Base-by-base conservation (phyloP, 64 coral and sea anemone genomes). In the Acropora tenuis region DNA sequence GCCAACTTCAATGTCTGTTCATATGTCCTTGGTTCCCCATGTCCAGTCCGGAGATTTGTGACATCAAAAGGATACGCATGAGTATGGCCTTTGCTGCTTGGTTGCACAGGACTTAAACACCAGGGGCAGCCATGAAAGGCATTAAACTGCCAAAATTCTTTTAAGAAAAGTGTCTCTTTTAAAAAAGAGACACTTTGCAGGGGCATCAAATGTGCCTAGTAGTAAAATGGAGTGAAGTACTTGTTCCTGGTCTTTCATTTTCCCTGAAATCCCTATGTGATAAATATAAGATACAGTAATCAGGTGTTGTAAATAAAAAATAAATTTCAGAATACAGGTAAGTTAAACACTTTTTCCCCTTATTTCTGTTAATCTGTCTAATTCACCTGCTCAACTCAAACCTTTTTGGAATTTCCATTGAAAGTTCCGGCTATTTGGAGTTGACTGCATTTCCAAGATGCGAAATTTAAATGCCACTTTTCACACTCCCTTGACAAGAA, bases 61-160 rank as follows among this genome's bases (percentile, higher is more conserved):
- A 80, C 74, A 63, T 78, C 66, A 80, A 90, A 90, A 61, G 88
- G 88, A 47, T 88, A 88, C 8, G 73, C 69, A 88, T 75, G 86
- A 53, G 86, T 88, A 30, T 72, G 69, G 16, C 86, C 86, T 46
- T 68, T 72, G 71, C 66, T 76, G 65, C 87, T 77, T 87, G 84
- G 44, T 74, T 87, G 63, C 1, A 73, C 84, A 47, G 84, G 84
- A 46, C 49, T 69, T 46, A 87, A 46, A 46, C 84, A 87, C 42
- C 74, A 87, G 6, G 84, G 84, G 48, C 84, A 87, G 6, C 30
- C 30, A 30, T 30, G 30, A 30, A 30, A 30, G 30, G 30, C 30
- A 30, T 30, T 30, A 30, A 30, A 87, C 46, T 87, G 84, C 0
- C 73, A 75, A 60, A 89, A 78, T 42, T 89, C 74, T 88, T 88